Evolutionary conservation across 2,888 invertebrate genomes (phyloP), one percentile per base, ranked within the genome.

Genomic region (Zygothrica quintamaculata): DNA sequence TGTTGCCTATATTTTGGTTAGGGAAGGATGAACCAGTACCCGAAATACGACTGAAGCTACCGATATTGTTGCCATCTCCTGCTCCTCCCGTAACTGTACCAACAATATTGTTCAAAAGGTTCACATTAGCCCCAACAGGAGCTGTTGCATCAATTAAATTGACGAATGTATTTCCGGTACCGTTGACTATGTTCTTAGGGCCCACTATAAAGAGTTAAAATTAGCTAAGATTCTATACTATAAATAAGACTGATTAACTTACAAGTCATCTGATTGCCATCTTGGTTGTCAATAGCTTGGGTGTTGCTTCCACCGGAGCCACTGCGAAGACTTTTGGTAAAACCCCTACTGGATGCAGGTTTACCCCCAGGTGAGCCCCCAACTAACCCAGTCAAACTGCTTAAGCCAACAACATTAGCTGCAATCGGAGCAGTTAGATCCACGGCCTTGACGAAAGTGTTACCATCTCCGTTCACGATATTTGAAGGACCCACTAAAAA

Each of bases 401-500:
- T 29, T 2, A 29, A 9, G 5, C 18, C 18, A 3, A 22, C 2
- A 29, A 5, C n/a, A n/a, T 29, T n/a, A 29, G 29, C 2, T 29
- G 58, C 9, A 18, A 8, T n/a, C n/a, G 29, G 29, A 29, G n/a
- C 9, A 29, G 4, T n/a, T 8, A 29, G 7, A 29, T 29, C 29
- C 1, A n/a, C 29, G 1, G n/a, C 29, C 29, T 29, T 29, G 5
- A 29, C 4, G 7, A 29, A 9, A 29, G 2, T 29, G 9, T 29
- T 29, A 1, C 29, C 37, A 6, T 34, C 15, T 0, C 76, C 75
- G 0, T 4, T 26, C 6, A 74, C 18, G 1, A 44, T 1, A 1
- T 34, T 39, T 2, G 55, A 36, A 1, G 55, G 34, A 7, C 47
- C 55, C 29, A 9, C 65, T 66, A 9, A 1, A 36, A 22, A 29